phyloP scores from a whole-genome alignment of 2,113 vertebrate genomes.

The Phyllostomus hastatus region DNA sequence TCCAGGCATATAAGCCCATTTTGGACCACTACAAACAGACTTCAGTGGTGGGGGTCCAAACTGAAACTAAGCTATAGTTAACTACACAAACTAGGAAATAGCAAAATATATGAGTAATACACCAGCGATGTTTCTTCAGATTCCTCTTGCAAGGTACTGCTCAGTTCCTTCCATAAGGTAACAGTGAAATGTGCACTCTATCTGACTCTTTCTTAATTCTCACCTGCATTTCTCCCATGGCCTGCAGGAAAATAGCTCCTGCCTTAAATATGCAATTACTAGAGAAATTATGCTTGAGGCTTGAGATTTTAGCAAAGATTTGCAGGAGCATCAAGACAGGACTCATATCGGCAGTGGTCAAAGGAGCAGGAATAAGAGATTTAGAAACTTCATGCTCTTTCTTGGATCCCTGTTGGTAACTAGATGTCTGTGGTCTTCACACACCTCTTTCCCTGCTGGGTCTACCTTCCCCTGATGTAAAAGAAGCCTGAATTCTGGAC shows the following conservation, averaged over 20 bases:
- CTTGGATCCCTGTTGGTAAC: background rate
- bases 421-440: background rate
- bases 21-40: background rate
- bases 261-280: background rate
- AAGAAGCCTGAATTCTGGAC: background rate
- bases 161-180: background rate
- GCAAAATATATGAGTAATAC: background rate
- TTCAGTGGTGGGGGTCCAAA: background rate
- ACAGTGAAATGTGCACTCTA: background rate
- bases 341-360: background rate
- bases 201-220: background rate
- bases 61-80: background rate
- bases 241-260: background rate
- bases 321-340: background rate
- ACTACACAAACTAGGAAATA: background rate
- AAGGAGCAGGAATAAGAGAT: background rate
- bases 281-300: background rate
- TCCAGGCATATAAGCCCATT: background rate
- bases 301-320: background rate
- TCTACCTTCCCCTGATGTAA: background rate
- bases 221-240: background rate
- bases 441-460: background rate
- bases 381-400: background rate
- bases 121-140: background rate
- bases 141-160: background rate